A percentile compares a stretch with the other conserved stretches of the same genome.
These are phyloP conservation scores for Epistrophe eligans DNA, from an alignment of 2,888 invertebrate genomes.

Conservation along the genomic window DNA sequence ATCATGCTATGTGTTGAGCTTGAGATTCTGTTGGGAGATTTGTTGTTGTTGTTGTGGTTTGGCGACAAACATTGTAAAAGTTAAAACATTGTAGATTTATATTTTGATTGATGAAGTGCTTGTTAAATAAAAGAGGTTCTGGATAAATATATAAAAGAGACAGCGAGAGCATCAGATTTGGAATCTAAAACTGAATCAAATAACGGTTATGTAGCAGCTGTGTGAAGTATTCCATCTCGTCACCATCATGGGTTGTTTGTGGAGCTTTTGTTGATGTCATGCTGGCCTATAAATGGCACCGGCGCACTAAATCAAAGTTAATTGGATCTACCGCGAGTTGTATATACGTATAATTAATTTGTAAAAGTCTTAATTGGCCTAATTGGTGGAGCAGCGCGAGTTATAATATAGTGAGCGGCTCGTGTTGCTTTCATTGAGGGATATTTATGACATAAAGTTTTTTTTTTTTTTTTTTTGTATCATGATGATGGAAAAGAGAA, in stretches of 20 bases:
- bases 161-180: background rate
- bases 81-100: conserved; percentile 38
- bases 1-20: background rate
- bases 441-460: conserved; percentile 35
- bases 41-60: conserved; percentile 34
- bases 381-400: conserved; percentile 56
- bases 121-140: background rate
- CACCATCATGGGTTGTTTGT: background rate
- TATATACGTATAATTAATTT: conserved; percentile 60
- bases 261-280: background rate
- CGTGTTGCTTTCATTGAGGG: conserved; percentile 44
- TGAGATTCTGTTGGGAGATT: background rate
- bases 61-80: conserved; percentile 69
- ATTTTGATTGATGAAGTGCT: conserved; percentile 60
- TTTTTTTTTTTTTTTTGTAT: background rate
- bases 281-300: conserved; percentile 16
- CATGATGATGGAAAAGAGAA: background rate
- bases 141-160: background rate
- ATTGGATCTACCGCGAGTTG: conserved; percentile 59
- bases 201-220: conserved; percentile 60
- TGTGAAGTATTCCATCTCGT: conserved; percentile 36
- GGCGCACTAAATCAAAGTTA: conserved; percentile 64
- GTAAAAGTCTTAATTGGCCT: conserved; percentile 74
- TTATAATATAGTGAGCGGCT: conserved; percentile 21
- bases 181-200: conserved; percentile 63